Evolutionary conservation across 2,797 vertebrate species (phyloP).

Genomic region (Sarcophilus harrisii): DNA sequence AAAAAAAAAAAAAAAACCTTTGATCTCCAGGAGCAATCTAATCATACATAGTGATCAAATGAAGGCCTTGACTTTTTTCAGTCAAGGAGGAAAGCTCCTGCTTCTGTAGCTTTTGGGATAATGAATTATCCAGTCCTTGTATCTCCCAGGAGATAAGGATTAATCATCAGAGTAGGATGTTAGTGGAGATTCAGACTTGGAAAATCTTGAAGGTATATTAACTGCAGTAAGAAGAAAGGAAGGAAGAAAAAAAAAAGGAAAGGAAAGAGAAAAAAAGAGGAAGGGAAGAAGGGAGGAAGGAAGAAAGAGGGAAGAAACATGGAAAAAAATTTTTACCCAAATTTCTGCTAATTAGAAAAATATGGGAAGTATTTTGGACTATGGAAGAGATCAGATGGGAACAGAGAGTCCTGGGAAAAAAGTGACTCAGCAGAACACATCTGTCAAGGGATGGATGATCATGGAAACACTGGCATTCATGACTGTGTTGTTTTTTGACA

Average conservation of each 20-base stretch:
- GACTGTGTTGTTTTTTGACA: slow-evolving; percentile 69
- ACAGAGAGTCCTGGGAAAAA: slow-evolving; percentile 55
- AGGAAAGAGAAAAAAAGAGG: not conserved
- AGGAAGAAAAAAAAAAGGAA: not conserved
- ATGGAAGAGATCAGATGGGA: slow-evolving; percentile 45
- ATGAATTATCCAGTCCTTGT: slow-evolving; percentile 48
- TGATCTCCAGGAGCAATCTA: slow-evolving; percentile 38
- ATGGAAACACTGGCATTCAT: slow-evolving; percentile 66
- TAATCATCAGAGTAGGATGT: slow-evolving; percentile 33
- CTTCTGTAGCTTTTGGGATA: slow-evolving; percentile 24
- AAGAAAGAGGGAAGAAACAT: slow-evolving; percentile 18
- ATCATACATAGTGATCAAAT: slow-evolving; percentile 6
- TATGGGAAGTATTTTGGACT: slow-evolving; percentile 48
- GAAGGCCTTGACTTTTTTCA: not conserved
- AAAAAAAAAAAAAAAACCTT: not conserved
- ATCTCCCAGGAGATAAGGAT: not conserved
- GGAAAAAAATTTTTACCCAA: slow-evolving; percentile 5
- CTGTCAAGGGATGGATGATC: slow-evolving; percentile 70
- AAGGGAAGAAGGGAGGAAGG: not conserved
- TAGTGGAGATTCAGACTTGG: slow-evolving; percentile 31
- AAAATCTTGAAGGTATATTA: not conserved
- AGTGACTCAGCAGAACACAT: slow-evolving; percentile 79
- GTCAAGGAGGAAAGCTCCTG: not conserved
- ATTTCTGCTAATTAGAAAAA: slow-evolving; percentile 63
- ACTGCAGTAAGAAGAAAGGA: not conserved